These are phyloP conservation scores for Nomada fucata DNA, from an alignment of 2,888 invertebrate species.

Conservation along the genomic window DNA sequence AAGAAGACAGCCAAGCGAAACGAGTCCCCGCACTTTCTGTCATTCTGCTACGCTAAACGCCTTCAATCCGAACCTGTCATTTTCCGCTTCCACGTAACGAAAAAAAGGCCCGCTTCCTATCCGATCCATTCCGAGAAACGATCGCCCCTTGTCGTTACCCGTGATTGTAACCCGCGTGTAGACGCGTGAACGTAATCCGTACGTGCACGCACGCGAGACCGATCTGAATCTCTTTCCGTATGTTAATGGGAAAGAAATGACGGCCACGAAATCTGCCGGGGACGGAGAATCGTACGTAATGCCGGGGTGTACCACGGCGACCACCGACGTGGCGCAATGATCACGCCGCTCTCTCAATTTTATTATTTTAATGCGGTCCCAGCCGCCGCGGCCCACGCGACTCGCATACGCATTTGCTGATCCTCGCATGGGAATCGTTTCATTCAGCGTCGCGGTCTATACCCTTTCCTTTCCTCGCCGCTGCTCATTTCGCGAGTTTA, in stretches of 20 bases:
- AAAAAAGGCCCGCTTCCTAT: neutral
- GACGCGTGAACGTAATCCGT: conserved; percentile 12
- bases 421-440: conserved; percentile 65
- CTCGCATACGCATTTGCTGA: conserved; percentile 75
- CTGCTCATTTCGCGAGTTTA: conserved; percentile 17
- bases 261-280: conserved; percentile 75
- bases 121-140: conserved; percentile 32
- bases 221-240: conserved; percentile 56
- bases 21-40: too few species aligned
- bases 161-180: too few species aligned
- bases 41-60: too few species aligned
- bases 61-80: neutral
- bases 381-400: conserved; percentile 75
- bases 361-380: conserved; percentile 80
- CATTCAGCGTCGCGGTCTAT: conserved; percentile 45
- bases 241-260: conserved; percentile 78
- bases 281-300: conserved; percentile 64
- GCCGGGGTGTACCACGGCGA: conserved; percentile 66
- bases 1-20: too few species aligned
- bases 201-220: conserved; percentile 37
- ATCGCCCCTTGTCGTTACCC: conserved; percentile 6
- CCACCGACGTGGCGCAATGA: conserved; percentile 81
- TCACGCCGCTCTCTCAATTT: conserved; percentile 81
- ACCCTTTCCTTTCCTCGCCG: conserved; percentile 1
- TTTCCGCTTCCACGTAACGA: neutral